Percentiles rank a stretch among this genome's conserved stretches.
These are phyloP conservation scores for Biston betularia DNA, from an alignment of 2,888 invertebrate genomes.

Conservation along the genomic window DNA sequence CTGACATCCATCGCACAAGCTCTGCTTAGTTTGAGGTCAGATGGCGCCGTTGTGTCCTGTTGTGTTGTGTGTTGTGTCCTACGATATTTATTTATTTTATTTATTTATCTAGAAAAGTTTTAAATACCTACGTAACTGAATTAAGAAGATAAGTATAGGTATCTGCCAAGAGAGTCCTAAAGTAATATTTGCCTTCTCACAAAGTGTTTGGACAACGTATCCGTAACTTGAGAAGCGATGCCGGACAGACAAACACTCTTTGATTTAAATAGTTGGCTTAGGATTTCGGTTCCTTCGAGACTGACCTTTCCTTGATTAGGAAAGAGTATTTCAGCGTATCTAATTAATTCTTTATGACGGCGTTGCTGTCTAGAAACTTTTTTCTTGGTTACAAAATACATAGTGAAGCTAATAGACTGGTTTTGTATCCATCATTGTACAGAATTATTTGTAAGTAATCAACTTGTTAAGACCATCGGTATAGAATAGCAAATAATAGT, in stretches of 20 bases:
- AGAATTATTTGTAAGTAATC: no score
- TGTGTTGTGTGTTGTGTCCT: no score
- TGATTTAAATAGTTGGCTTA: constrained; percentile 21
- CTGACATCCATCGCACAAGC: no score
- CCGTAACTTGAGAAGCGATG: constrained; percentile 19
- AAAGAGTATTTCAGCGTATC: constrained; percentile 4
- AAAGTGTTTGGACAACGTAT: constrained; percentile 20
- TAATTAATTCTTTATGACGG: constrained; percentile 1
- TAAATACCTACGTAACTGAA: constrained; percentile 3
- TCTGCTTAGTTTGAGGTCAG: no score
- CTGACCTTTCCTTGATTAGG: constrained; percentile 12
- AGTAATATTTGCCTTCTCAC: constrained; percentile 19
- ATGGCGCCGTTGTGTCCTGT: no score
- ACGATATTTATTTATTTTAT: no score
- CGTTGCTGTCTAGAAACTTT: neutral
- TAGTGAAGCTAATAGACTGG: neutral
- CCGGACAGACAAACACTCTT: constrained; percentile 25
- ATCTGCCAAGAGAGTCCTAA: constrained; percentile 8
- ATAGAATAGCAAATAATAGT: no score
- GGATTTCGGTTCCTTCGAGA: constrained; percentile 2
- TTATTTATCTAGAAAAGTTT: neutral
- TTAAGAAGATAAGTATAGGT: constrained; percentile 12
- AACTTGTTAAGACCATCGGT: no score
- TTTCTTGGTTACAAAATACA: neutral
- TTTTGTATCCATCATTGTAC: no score